Evolutionary conservation across 2,888 invertebrate species (phyloP).

Genomic region (Chesias legatella): DNA sequence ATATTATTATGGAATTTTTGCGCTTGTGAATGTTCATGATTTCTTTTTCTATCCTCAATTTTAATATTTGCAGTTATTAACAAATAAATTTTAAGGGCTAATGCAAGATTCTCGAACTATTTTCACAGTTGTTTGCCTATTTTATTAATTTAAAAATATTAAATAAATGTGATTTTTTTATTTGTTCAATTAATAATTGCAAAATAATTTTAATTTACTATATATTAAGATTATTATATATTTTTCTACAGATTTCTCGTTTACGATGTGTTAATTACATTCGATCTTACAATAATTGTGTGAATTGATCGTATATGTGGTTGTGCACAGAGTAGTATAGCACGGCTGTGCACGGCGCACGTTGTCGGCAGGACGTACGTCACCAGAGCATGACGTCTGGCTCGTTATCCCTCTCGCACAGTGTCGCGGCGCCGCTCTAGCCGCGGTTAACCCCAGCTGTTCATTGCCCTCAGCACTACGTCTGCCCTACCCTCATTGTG

Average conservation of each 20-base stretch:
- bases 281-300: constrained; percentile 2
- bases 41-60: constrained; percentile 11
- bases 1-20: constrained; percentile 13
- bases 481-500: constrained; percentile 47
- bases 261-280: background rate
- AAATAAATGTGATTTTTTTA: no score
- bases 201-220: no score
- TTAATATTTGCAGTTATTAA: background rate
- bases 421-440: constrained; percentile 36
- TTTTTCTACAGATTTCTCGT: no score
- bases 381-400: constrained; percentile 66
- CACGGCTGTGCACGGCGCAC: constrained; percentile 39
- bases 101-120: no score
- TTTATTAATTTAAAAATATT: no score
- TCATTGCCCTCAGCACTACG: constrained; percentile 49
- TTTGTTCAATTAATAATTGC: no score
- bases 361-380: constrained; percentile 56
- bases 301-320: no score
- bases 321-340: constrained; percentile 37
- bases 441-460: constrained; percentile 43
- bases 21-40: constrained; percentile 15
- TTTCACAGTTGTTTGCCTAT: no score
- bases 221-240: no score
- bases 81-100: no score
- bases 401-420: constrained; percentile 42